These are phyloP conservation scores for Taurulus bubalis DNA, from an alignment of 2,113 vertebrate genomes.

Conservation along the genomic window DNA sequence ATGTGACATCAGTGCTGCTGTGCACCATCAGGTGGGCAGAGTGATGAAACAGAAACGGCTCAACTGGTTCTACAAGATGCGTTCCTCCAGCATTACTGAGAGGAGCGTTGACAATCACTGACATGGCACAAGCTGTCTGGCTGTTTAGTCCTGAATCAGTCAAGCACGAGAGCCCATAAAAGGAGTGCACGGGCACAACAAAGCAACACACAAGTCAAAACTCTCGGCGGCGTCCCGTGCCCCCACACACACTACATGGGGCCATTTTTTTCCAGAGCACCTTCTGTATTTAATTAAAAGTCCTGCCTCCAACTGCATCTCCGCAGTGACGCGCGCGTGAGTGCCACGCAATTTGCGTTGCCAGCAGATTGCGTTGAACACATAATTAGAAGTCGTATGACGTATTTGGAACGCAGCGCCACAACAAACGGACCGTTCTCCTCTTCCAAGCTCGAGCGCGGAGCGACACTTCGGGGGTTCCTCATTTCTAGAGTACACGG, in stretches of 20 bases:
- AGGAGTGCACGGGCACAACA: slow-evolving; percentile 54
- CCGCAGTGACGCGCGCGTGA: background rate
- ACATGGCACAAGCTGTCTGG: slow-evolving; percentile 71
- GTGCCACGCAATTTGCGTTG: too few relatives aligned
- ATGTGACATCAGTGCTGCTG: slow-evolving; percentile 46
- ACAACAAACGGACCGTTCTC: slow-evolving; percentile 9
- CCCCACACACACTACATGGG: slow-evolving; percentile 13
- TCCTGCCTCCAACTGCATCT: background rate
- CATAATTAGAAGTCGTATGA: too few relatives aligned
- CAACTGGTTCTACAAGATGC: slow-evolving; percentile 75
- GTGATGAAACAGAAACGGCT: slow-evolving; percentile 73
- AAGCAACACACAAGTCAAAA: slow-evolving; percentile 30
- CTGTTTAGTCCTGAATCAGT: slow-evolving; percentile 65
- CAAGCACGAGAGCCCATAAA: slow-evolving; percentile 58
- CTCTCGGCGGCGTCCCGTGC: background rate
- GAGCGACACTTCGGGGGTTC: background rate
- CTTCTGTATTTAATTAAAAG: background rate
- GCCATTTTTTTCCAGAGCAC: background rate
- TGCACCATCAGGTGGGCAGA: slow-evolving; percentile 72
- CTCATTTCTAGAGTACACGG: too few relatives aligned
- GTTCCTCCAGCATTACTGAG: slow-evolving; percentile 62
- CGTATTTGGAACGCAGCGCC: background rate
- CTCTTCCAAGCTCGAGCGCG: background rate
- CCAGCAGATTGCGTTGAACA: background rate
- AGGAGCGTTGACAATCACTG: slow-evolving; percentile 64